Conservation (phyloP, 1,140 invertebrate species). For the Plutomurus gul region DNA sequence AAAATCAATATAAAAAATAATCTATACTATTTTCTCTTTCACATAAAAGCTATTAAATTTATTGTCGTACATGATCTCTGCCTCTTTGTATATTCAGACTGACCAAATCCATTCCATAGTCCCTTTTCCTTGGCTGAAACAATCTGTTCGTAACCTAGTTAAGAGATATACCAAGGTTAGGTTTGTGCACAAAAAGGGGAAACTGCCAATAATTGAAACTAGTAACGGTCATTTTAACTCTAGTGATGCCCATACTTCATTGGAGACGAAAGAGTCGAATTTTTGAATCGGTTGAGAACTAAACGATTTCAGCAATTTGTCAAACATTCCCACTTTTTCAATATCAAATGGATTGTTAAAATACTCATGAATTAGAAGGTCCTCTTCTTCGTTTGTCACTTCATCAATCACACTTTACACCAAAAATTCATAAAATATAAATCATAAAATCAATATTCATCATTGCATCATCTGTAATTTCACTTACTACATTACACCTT, state of each 20-base stretch:
- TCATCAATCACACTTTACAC: slow-evolving; percentile 34
- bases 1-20: too few species aligned
- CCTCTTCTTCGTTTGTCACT: slow-evolving; percentile 21
- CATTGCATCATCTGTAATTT: neutral
- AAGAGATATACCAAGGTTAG: slow-evolving; percentile 14
- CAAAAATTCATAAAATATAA: neutral
- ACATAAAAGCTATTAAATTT: neutral
- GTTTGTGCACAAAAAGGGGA: neutral
- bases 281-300: slow-evolving; percentile 38
- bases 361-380: slow-evolving; percentile 41
- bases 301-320: slow-evolving; percentile 40
- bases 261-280: slow-evolving; percentile 44
- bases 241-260: neutral
- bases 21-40: too few species aligned
- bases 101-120: slow-evolving; percentile 58
- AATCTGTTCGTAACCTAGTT: slow-evolving; percentile 56
- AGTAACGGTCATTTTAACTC: neutral
- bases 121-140: slow-evolving; percentile 55
- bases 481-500: slow-evolving; percentile 32
- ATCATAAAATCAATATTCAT: neutral
- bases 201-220: neutral
- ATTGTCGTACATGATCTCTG: slow-evolving; percentile 59
- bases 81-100: slow-evolving; percentile 58
- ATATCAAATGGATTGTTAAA: slow-evolving; percentile 33
- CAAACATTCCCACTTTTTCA: slow-evolving; percentile 27